Base-by-base conservation (phyloP, 1,140 invertebrate genomes). In the Telenomus remus region DNA sequence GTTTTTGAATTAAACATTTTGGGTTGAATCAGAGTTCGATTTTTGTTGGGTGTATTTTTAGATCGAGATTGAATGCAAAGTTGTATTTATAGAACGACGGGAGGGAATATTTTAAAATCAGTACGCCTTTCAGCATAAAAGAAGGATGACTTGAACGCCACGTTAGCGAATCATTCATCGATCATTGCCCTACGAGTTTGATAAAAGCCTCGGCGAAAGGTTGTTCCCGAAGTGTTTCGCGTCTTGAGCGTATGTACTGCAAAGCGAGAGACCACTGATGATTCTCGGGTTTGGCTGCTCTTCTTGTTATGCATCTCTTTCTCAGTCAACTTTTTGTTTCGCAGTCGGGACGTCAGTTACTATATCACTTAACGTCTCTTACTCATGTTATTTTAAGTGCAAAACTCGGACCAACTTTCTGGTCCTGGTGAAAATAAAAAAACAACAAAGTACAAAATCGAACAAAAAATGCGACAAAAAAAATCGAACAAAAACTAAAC, bases 251-350 rank as follows among this genome's bases (percentile, higher is more conserved):
- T n/a, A 39, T 27, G 82, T 80, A 75, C 80, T 72, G 61, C 78
- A 64, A 61, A 56, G 68, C 50, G 61, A 84, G 80, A 39, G n/a
- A 85, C 84, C 85, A 81, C 83, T 86, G 84, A 85, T 78, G 56
- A 81, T 76, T 78, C 79, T 79, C 72, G 69, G 79, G 80, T 82
- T 70, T 79, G 80, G 79, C 57, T 79, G 51, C 68, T 54, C 47
- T 53, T 61, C 42, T 73, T 66, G 49, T 73, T 74, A 56, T 73
- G 68, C 53, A 63, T 70, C 64, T 70, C 64, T 57, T 68, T 76
- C 63, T 69, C 57, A 37, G 54, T 70, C 72, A 56, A 50, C 50
- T 78, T 75, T 74, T 64, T 63, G 54, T 70, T 39, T 39, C n/a
- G n/a, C n/a, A 39, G 9, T 11, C 69, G 68, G 49, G 50, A 63